Evolutionary conservation across 2,113 vertebrate genomes (phyloP), one percentile per base, ranked within the genome.

Genomic region (Gopherus flavomarginatus): DNA sequence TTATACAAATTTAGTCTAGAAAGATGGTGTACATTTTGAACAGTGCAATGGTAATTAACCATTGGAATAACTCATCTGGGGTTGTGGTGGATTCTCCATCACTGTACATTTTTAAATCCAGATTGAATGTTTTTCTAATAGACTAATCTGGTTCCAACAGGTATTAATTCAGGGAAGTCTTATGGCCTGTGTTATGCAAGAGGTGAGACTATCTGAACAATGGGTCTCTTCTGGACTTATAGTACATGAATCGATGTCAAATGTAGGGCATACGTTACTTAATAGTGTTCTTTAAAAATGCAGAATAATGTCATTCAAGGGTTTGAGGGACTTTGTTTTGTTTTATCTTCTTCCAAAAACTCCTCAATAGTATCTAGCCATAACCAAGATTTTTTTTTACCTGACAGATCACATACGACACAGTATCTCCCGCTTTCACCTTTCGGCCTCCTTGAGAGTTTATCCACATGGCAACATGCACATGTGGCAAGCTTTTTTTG

Each of bases 391-490:
- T 98, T 84, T 95, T 69, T 95, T 97, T 98, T 98, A 99, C 99
- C 99, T 99, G 99, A 98, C 99, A 99, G 97, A 99, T 99, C 94
- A 99, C 93, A 72, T 99, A 99, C 3, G 99, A 99, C 81, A 99
- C 98, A 0, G 99, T 99, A 96, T 99, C 99, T 89, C 99, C 99
- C 27, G 99, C 99, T 98, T 99, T 99, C 97, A 99, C 98, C 87
- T 99, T 98, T 89, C 98, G 98, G 56, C 99, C 99, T 35, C 98
- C 99, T 97, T 99, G 99, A 75, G 99, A 99, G 98, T 99, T 99
- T 96, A 99, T 99, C 99, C 99, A 99, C 75, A 99, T 98, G 86
- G 99, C 99, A 95, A 99, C 99, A 27, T 99, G 99, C 52, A 99
- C 99, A 56, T 99, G 99, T 90, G 99, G 99, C 69, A 99, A 98